Percentiles rank a stretch among this genome's conserved stretches.
Evolutionary conservation across 1,140 invertebrate genomes (phyloP).

Genomic region (Brachionus koreanus): DNA sequence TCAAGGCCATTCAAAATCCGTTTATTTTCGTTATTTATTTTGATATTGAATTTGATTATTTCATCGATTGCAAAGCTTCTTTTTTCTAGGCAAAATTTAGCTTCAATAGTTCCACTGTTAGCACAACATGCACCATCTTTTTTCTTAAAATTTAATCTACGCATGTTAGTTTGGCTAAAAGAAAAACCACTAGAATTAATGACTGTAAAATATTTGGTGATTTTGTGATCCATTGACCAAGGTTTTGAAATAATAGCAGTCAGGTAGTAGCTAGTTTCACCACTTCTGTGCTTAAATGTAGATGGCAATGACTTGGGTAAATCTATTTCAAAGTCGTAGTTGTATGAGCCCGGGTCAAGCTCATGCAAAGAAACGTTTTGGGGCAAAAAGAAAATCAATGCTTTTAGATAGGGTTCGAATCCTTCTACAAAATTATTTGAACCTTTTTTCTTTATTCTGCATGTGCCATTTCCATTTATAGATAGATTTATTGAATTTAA

Average conservation of each 20-base stretch:
- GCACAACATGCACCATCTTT: not conserved
- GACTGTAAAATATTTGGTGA: not conserved
- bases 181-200: not conserved
- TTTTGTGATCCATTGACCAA: not conserved
- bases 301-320: not conserved
- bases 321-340: not conserved
- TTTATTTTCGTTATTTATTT: not conserved
- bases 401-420: not conserved
- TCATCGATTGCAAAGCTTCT: not conserved
- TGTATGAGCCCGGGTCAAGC: not conserved
- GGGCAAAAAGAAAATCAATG: not conserved
- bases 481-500: not conserved
- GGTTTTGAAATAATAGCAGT: not conserved
- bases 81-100: not conserved
- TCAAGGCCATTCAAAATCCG: not conserved
- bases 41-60: not conserved
- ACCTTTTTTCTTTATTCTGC: not conserved
- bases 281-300: not conserved
- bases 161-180: too few relatives aligned
- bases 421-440: not conserved
- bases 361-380: not conserved
- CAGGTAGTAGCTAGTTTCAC: not conserved
- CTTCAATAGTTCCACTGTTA: not conserved
- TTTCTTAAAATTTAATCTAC: not conserved
- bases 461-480: not conserved